Percentiles rank a stretch among this genome's conserved stretches.
Evolutionary conservation across 2,797 vertebrate species (phyloP).

Genomic region (Ctenosaura bakeri): DNA sequence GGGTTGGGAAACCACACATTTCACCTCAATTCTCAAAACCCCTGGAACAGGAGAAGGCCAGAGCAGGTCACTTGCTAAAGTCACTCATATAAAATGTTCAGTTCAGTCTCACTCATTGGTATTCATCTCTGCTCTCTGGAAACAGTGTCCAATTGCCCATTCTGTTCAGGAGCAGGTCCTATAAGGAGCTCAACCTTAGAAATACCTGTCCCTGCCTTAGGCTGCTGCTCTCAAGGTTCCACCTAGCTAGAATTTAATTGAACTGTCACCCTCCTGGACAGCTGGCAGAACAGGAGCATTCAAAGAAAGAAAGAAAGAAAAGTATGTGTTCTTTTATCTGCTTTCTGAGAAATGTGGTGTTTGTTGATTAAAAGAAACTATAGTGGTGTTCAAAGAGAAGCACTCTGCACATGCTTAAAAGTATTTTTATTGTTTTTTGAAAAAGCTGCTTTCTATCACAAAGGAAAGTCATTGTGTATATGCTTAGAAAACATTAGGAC

Average conservation of each 20-base stretch:
- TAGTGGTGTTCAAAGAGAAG: background rate
- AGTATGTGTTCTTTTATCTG: background rate
- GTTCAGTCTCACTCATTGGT: too few relatives aligned
- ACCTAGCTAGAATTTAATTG: background rate
- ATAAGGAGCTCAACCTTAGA: too few relatives aligned
- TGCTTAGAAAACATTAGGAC: background rate
- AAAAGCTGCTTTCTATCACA: background rate
- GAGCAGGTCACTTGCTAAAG: background rate
- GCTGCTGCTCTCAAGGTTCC: background rate
- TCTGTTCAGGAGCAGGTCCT: too few relatives aligned
- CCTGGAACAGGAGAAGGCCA: background rate
- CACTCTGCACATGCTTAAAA: background rate
- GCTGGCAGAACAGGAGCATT: background rate
- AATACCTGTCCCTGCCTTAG: background rate
- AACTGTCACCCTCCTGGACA: background rate
- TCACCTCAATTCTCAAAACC: too few relatives aligned
- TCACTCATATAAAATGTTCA: too few relatives aligned
- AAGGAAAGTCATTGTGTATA: too few relatives aligned
- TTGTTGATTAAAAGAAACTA: background rate
- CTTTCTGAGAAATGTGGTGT: background rate
- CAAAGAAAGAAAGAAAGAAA: background rate
- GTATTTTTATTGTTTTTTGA: background rate
- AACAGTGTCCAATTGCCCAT: too few relatives aligned
- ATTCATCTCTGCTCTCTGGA: too few relatives aligned
- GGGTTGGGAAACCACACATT: too few relatives aligned